Percentiles rank a stretch among this genome's conserved stretches.
Evolutionary conservation across 2,797 vertebrate genomes (phyloP).

Genomic region (Phalanger gymnotis): DNA sequence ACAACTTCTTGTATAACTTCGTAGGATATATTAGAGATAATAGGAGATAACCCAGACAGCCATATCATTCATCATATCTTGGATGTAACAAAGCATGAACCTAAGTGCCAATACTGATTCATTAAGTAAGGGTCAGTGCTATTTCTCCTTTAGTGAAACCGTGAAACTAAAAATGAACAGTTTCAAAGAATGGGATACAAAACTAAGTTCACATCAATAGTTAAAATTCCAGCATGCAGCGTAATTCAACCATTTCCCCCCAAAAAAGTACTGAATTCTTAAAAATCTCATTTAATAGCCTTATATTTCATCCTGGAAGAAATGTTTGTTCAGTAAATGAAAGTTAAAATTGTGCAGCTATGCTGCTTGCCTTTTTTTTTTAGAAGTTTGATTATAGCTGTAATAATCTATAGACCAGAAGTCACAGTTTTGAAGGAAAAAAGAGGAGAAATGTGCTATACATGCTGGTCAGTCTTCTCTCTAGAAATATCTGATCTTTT

Average conservation of each 20-base stretch:
- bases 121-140: slow-evolving; percentile 53
- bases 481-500: slow-evolving; percentile 75
- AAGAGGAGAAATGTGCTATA: neutral
- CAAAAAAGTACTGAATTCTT: slow-evolving; percentile 60
- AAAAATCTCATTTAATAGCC: slow-evolving; percentile 70
- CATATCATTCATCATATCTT: neutral
- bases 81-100: slow-evolving; percentile 8
- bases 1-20: neutral
- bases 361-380: slow-evolving; percentile 21
- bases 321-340: slow-evolving; percentile 68
- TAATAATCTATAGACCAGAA: slow-evolving; percentile 48
- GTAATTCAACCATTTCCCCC: slow-evolving; percentile 39
- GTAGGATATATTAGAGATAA: slow-evolving; percentile 1
- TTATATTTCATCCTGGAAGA: slow-evolving; percentile 57
- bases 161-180: slow-evolving; percentile 46
- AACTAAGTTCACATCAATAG: slow-evolving; percentile 31
- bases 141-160: slow-evolving; percentile 24
- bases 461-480: slow-evolving; percentile 72
- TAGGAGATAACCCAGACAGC: neutral
- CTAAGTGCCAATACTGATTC: slow-evolving; percentile 6
- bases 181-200: neutral
- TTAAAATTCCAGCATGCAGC: slow-evolving; percentile 44
- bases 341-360: slow-evolving; percentile 66
- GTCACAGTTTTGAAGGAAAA: slow-evolving; percentile 54
- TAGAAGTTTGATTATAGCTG: slow-evolving; percentile 51